phyloP scores from a whole-genome alignment of 2,888 invertebrate species.

The Limnephilus rhombicus region DNA sequence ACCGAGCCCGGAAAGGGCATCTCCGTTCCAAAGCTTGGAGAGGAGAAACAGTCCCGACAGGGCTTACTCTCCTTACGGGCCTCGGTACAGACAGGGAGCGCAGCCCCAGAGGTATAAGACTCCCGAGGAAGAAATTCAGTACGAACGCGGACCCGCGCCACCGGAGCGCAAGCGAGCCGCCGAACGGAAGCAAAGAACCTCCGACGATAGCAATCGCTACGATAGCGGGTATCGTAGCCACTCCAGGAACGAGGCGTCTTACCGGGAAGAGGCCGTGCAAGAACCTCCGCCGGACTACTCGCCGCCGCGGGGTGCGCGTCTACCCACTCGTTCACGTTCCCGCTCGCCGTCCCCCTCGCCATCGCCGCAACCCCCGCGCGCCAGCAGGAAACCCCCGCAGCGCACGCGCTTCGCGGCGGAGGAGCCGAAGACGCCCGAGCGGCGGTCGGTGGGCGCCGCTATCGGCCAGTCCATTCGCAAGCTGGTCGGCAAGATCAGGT shows the following conservation, averaged over 20 bases:
- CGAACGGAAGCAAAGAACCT: slow-evolving; percentile 77
- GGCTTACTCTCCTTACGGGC: slow-evolving; percentile 66
- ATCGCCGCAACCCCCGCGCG: slow-evolving; percentile 73
- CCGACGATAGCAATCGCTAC: slow-evolving; percentile 76
- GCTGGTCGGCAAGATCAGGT: slow-evolving; percentile 87
- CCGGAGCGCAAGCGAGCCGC: slow-evolving; percentile 82
- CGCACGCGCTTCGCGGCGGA: slow-evolving; percentile 82
- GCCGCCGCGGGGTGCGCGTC: slow-evolving; percentile 76
- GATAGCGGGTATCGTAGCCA: slow-evolving; percentile 80
- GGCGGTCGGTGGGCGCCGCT: slow-evolving; percentile 77
- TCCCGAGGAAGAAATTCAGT: slow-evolving; percentile 73
- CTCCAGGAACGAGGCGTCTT: slow-evolving; percentile 77
- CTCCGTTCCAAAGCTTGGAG: slow-evolving; percentile 72
- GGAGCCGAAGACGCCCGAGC: slow-evolving; percentile 71
- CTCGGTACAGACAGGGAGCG: slow-evolving; percentile 53
- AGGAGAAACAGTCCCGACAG: slow-evolving; percentile 72
- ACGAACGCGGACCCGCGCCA: slow-evolving; percentile 78
- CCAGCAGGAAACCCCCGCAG: slow-evolving; percentile 80
- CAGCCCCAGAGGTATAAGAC: slow-evolving; percentile 70
- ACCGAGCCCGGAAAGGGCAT: slow-evolving; percentile 73
- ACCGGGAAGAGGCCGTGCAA: slow-evolving; percentile 74
- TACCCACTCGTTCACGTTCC: slow-evolving; percentile 72
- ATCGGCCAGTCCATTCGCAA: slow-evolving; percentile 90
- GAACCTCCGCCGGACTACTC: slow-evolving; percentile 87
- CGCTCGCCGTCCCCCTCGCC: slow-evolving; percentile 68